Percentiles rank a stretch among this genome's conserved stretches.
Evolutionary conservation across 2,888 invertebrate genomes (phyloP).

Genomic region (Alcis repandata): DNA sequence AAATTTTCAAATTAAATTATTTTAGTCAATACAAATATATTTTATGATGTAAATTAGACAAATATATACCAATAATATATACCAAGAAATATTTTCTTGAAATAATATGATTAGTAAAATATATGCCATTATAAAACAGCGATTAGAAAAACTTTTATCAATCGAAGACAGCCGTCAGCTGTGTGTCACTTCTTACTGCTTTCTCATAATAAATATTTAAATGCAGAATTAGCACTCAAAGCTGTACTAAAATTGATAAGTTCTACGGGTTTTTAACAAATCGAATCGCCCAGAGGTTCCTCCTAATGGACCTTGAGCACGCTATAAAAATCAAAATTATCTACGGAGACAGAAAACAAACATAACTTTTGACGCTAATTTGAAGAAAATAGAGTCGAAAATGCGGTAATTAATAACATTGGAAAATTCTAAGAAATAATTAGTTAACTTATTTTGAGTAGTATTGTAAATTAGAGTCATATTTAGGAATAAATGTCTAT

Average conservation of each 20-base stretch:
- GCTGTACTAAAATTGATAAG: constrained; percentile 39
- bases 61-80: too few species aligned
- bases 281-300: constrained; percentile 36
- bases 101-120: too few species aligned
- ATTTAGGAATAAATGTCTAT: too few species aligned
- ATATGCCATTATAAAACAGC: not conserved
- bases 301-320: constrained; percentile 46
- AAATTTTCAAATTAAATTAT: too few species aligned
- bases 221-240: constrained; percentile 34
- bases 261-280: constrained; percentile 45
- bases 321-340: constrained; percentile 42
- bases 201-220: constrained; percentile 35
- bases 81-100: too few species aligned
- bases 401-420: not conserved
- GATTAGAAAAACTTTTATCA: constrained; percentile 8
- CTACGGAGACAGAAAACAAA: constrained; percentile 36
- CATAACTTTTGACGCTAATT: constrained; percentile 18
- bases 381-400: constrained; percentile 20
- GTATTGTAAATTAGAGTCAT: constrained; percentile 1
- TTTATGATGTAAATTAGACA: too few species aligned
- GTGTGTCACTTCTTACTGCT: constrained; percentile 11
- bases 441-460: constrained; percentile 12
- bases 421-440: constrained; percentile 3
- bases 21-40: too few species aligned
- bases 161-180: not conserved